Base-by-base conservation (phyloP, 2,888 invertebrate species). In the Sarcophaga carnaria region DNA sequence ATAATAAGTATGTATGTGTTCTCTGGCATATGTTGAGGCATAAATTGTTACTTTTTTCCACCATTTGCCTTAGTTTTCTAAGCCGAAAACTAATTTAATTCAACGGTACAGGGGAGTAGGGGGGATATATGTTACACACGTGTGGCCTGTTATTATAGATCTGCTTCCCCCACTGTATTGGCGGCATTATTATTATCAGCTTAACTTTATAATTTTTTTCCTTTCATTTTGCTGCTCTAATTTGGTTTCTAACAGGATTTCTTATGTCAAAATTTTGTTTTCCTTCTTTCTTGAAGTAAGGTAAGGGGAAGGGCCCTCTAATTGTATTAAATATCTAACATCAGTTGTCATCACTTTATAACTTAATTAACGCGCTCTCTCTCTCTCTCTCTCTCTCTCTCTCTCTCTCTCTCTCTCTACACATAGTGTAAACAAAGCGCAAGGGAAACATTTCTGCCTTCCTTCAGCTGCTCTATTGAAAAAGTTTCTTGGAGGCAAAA, bases 361-460 rank as follows among this genome's bases (percentile, higher is more conserved):
- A 85, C 70, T 85, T 75, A 85, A 85, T 82, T 85, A 85, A 66
- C 64, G 79, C 0, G 77, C n/a, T 20, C 12, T 49, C 8, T 22
- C 22, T 22, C 22, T 22, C n/a, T 27, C 12, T 49, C 8, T 22
- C 22, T 22, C 22, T 22, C n/a, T 27, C 12, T 27, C 12, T 49
- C 8, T 22, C 22, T 22, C 22, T 22, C n/a, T 27, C 12, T 49
- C 8, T 37, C 17, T 67, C 60, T 59, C 47, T n/a, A 3, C 11
- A 66, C 66, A 67, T 2, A 74, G 59, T 14, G 37, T 37, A 37
- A 37, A 37, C 37, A 37, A 6, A 37, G 37, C 20, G 20, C 27
- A 27, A 37, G 10, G 37, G 2, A 37, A 37, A 37, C 8, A 37
- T 37, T 37, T 37, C 10, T 10, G 37, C 8, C 37, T 10, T 37